A percentile compares a stretch with the other conserved stretches of the same genome.
Conservation (phyloP, 2,113 vertebrate genomes). For the Catharus minimus region DNA sequence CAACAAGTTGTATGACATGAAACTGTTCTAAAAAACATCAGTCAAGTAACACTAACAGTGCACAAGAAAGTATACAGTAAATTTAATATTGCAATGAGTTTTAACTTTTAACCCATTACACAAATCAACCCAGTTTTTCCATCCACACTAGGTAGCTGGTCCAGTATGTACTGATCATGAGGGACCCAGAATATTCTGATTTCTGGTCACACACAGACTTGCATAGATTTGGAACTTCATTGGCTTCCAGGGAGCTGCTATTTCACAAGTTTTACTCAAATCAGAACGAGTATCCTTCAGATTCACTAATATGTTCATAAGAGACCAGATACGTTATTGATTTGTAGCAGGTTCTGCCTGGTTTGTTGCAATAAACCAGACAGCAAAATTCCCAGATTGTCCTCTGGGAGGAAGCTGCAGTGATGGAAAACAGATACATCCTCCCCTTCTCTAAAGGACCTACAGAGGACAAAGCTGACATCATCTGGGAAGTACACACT, state of each 20-base stretch:
- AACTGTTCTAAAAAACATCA: neutral
- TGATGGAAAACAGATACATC: constrained; percentile 18
- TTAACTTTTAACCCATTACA: neutral
- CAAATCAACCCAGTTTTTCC: neutral
- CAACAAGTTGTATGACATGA: neutral
- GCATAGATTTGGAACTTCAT: neutral
- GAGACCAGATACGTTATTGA: neutral
- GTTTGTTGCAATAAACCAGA: neutral
- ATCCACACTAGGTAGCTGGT: neutral
- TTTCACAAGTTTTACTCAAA: neutral
- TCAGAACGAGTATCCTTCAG: neutral
- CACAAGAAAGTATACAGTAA: neutral
- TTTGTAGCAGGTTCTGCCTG: constrained; percentile 1
- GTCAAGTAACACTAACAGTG: neutral
- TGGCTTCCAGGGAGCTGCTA: neutral
- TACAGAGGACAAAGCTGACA: neutral
- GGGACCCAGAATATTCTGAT: neutral
- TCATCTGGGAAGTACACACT: neutral
- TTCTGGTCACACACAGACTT: neutral
- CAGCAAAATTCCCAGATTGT: neutral
- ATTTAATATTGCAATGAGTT: neutral
- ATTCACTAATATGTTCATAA: neutral
- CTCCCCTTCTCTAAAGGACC: neutral
- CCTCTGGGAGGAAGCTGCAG: constrained; percentile 6
- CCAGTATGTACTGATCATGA: fast-evolving